Evolutionary conservation across 2,113 vertebrate genomes (phyloP).

Genomic region (Phrynosoma blainvillii): DNA sequence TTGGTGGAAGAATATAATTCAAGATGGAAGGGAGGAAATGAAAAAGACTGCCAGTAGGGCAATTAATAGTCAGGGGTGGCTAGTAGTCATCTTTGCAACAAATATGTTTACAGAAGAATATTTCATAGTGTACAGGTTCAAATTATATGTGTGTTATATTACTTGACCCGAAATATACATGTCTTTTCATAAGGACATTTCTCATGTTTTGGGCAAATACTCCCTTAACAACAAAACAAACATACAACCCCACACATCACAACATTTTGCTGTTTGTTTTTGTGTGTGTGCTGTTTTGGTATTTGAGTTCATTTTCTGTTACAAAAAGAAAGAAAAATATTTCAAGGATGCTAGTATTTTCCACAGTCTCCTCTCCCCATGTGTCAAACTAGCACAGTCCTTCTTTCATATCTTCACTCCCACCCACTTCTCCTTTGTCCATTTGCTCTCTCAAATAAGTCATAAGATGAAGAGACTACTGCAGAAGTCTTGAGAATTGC

Average conservation of each 20-base stretch:
- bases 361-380: background rate
- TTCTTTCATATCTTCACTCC: background rate
- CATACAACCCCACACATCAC: too few relatives aligned
- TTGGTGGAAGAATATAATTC: background rate
- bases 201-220: background rate
- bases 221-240: background rate
- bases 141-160: background rate
- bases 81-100: background rate
- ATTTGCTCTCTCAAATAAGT: background rate
- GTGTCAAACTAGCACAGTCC: background rate
- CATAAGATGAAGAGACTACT: background rate
- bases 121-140: background rate
- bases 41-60: background rate
- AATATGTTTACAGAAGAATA: background rate
- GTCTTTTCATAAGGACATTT: background rate
- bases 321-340: background rate
- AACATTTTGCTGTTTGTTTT: background rate
- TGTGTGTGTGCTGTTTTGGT: too few relatives aligned
- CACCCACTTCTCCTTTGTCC: background rate
- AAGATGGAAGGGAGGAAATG: background rate
- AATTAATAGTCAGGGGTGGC: background rate
- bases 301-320: too few relatives aligned
- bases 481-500: background rate
- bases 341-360: background rate
- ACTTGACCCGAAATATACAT: background rate